A percentile compares a stretch with the other conserved stretches of the same genome.
Conservation (phyloP, 92 coral and sea anemone species). For the Galaxea fascicularis region DNA sequence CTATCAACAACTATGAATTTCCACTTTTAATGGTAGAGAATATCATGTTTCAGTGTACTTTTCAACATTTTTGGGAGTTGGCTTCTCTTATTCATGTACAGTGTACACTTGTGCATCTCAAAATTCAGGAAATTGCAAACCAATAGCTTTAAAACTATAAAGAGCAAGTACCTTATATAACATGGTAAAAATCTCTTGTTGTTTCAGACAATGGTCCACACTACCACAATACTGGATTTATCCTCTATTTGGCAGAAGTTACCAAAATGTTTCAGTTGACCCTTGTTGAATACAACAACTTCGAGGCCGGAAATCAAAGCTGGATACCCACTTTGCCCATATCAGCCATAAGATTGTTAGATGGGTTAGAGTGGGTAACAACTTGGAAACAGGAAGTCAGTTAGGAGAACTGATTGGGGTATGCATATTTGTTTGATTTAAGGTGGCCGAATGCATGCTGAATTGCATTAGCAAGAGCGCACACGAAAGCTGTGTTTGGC, state of each 20-base stretch:
- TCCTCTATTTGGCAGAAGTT: slow-evolving; percentile 37
- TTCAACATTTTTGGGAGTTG: too few species aligned
- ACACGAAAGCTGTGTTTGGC: too few species aligned
- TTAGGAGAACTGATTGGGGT: slow-evolving; percentile 13
- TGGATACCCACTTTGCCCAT: slow-evolving; percentile 67
- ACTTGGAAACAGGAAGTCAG: slow-evolving; percentile 38
- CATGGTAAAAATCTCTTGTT: background rate
- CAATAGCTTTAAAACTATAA: too few species aligned
- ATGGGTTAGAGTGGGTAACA: slow-evolving; percentile 48
- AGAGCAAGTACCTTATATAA: too few species aligned
- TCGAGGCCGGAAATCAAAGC: slow-evolving; percentile 6
- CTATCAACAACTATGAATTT: too few species aligned
- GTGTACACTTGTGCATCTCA: too few species aligned
- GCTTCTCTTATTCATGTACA: too few species aligned
- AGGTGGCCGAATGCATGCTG: too few species aligned
- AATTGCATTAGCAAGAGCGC: too few species aligned
- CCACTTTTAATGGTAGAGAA: too few species aligned
- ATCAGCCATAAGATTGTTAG: slow-evolving; percentile 38
- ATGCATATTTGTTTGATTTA: background rate
- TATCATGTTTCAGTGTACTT: too few species aligned
- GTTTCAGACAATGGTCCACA: slow-evolving; percentile 59
- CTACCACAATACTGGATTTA: slow-evolving; percentile 51
- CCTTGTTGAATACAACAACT: slow-evolving; percentile 18
- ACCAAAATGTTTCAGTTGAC: slow-evolving; percentile 17
- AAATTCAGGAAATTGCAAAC: too few species aligned